phyloP scores from a whole-genome alignment of 2,797 vertebrate species.

The Gambusia yucatana region DNA sequence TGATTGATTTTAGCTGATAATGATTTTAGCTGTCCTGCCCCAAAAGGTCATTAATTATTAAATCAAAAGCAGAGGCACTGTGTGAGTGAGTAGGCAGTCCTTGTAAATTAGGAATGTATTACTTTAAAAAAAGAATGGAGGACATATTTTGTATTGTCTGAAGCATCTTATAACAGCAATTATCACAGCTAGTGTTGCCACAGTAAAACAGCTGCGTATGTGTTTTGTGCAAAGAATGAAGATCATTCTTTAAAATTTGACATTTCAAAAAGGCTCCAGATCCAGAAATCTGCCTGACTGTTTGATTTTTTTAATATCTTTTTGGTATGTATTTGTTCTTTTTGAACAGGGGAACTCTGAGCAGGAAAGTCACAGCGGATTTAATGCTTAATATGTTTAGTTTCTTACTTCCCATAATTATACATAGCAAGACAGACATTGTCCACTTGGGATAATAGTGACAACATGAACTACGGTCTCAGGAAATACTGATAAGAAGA shows the following conservation, averaged over 20 bases:
- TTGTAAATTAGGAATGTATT: background rate
- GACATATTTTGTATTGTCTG: background rate
- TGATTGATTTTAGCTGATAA: background rate
- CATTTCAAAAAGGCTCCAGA: background rate
- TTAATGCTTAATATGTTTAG: background rate
- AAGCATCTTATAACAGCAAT: background rate
- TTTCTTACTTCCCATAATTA: background rate
- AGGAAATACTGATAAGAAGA: background rate
- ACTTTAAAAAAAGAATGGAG: background rate
- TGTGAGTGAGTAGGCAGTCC: background rate
- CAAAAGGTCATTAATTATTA: background rate
- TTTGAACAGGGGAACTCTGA: background rate
- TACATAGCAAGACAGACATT: background rate
- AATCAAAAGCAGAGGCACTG: background rate
- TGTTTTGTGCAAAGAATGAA: background rate
- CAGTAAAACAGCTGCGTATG: background rate
- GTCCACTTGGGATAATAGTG: background rate
- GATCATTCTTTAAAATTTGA: background rate
- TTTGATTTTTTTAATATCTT: background rate
- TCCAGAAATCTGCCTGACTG: background rate
- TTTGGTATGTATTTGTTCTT: background rate
- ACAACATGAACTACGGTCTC: background rate
- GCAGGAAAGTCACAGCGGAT: background rate
- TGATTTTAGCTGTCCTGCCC: background rate
- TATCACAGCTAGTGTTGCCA: background rate